A percentile compares a stretch with the other conserved stretches of the same genome.
Conservation (phyloP, 1,140 invertebrate species). For the Leptopilina boulardi region DNA sequence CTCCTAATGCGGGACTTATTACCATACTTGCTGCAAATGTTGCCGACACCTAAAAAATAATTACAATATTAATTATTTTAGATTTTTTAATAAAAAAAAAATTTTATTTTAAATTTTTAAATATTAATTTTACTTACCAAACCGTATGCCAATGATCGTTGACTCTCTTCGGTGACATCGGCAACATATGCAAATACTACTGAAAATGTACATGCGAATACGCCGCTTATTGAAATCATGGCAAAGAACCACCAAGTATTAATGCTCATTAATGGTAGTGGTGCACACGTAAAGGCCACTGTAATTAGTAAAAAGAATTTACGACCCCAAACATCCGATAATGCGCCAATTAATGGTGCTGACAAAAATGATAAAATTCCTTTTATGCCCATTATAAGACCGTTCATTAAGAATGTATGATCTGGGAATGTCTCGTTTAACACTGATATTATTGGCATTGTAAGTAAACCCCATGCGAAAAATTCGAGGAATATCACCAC, state of each 20-base stretch:
- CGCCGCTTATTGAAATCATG: slow-evolving; percentile 98
- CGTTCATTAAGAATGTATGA: slow-evolving; percentile 99
- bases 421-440: slow-evolving; percentile 98
- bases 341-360: slow-evolving; percentile 96
- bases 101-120: neutral
- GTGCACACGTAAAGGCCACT: slow-evolving; percentile 99
- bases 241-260: slow-evolving; percentile 99
- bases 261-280: slow-evolving; percentile 98
- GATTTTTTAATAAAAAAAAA: slow-evolving; percentile 13
- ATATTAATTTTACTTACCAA: slow-evolving; percentile 80
- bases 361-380: slow-evolving; percentile 97
- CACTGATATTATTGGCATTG: slow-evolving; percentile 98
- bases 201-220: slow-evolving; percentile 99
- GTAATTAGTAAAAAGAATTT: slow-evolving; percentile 99
- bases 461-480: slow-evolving; percentile 99
- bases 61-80: slow-evolving; percentile 38
- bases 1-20: slow-evolving; percentile 97
- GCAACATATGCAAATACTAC: slow-evolving; percentile 99
- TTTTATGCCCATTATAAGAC: slow-evolving; percentile 98
- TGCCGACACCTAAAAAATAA: slow-evolving; percentile 85
- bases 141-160: slow-evolving; percentile 97
- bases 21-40: slow-evolving; percentile 99
- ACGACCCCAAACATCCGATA: slow-evolving; percentile 98
- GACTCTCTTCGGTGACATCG: slow-evolving; percentile 98
- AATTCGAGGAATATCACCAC: slow-evolving; percentile 99